Evolutionary conservation across 1,140 invertebrate species (phyloP).

Genomic region (Augochlora pura): DNA sequence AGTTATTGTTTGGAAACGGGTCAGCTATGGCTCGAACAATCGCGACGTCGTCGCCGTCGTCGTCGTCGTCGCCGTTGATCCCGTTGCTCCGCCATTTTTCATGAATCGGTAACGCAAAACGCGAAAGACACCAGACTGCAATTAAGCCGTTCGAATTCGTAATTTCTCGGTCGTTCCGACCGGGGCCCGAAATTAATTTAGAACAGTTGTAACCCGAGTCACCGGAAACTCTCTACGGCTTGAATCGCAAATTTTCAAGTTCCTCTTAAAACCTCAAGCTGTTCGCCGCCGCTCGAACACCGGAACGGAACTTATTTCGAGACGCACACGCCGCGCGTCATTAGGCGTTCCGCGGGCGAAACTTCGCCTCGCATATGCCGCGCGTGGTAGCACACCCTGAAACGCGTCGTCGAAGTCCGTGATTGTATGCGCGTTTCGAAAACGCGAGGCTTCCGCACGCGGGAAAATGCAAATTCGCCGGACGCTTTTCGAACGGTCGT

Average conservation of each 20-base stretch:
- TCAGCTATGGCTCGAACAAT: no score
- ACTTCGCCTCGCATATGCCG: conserved; percentile 1
- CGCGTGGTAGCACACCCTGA: no score
- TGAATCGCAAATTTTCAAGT: conserved; percentile 32
- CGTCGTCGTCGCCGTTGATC: neutral
- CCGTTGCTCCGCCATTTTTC: neutral
- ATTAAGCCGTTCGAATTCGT: conserved; percentile 1
- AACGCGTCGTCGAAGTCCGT: no score
- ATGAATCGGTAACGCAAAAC: neutral
- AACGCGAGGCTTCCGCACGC: neutral
- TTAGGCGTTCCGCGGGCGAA: conserved; percentile 3
- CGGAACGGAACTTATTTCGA: conserved; percentile 24
- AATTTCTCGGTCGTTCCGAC: conserved; percentile 4
- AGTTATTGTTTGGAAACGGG: no score
- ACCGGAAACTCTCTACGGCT: conserved; percentile 8
- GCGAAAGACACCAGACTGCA: neutral
- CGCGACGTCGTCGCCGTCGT: neutral
- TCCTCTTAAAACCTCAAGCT: conserved; percentile 21
- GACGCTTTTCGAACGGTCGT: neutral
- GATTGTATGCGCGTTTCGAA: neutral
- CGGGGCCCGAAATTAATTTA: conserved; percentile 28
- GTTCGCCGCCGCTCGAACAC: neutral
- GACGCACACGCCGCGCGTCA: conserved; percentile 2
- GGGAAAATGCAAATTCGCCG: neutral
- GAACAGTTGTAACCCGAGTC: conserved; percentile 6